These are phyloP conservation scores for mouse (Mus musculus) DNA, from an alignment of 2,113 vertebrate species.

Conservation along the genomic window GRCm39 chr7:118882001-118882500, in stretches of 20 bases:
- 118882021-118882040: neutral
- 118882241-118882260: neutral
- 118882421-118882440: conserved; percentile 55
- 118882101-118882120: neutral
- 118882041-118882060: neutral
- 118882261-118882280: conserved; percentile 28
- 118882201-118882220: neutral
- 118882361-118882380: neutral
- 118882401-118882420: conserved; percentile 49
- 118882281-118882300: conserved; percentile 30
- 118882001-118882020: neutral
- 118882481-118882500: conserved; percentile 51
- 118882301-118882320: conserved; percentile 29
- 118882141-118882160: neutral
- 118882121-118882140: neutral
- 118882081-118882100: neutral
- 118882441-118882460: conserved; percentile 55
- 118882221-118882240: neutral
- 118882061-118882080: neutral
- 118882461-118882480: conserved; percentile 52
- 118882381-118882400: conserved; percentile 28
- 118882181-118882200: neutral
- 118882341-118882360: conserved; percentile 50
- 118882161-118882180: neutral
- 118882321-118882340: conserved; percentile 15